Base-by-base conservation (phyloP, 2,797 vertebrate species). In the Sylvia borin region DNA sequence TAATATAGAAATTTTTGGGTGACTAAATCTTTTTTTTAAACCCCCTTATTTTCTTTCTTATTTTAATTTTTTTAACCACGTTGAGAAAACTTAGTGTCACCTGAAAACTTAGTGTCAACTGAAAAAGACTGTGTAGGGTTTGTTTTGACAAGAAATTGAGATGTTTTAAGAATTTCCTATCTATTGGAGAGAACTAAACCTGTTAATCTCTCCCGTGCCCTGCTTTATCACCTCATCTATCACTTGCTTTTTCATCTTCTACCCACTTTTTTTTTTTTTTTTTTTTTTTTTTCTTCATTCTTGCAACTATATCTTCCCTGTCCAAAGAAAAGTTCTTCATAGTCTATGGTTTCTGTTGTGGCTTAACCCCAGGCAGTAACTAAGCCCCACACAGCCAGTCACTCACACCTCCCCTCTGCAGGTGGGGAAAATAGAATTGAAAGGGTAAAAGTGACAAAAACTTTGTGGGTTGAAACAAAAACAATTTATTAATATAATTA, bases 151-250 rank as follows among this genome's bases (percentile, higher is more conserved):
- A 38, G 51, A 43, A 74, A 77, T 76, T 2, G 8, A 71, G 15
- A 25, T 22, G 7, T 48, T 45, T 83, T 74, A 45, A 79, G 25
- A 90, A 66, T 70, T 62, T 67, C 1, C 8, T 42, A 9, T 61
- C 18, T 83, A 12, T 5, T 54, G 21, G 57, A 79, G n/a, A 77
- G n/a, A 78, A 25, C 3, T 34, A 77, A 88, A 51, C 10, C 14
- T 71, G 29, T 25, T 80, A 67, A 61, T 81, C 14, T 64, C 38
- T 90, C 25, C 27, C 34, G 15, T 55, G 25, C 7, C 6, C 43
- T 73, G 17, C 7, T 74, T 93, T 91, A 77, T 84, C 45, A 86
- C 26, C 26, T 80, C 64, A 57, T 48, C 22, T 61, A 38, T 90
- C 60, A 65, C 45, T 64, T 77, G 6, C 4, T 74, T 83, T 83